These are phyloP conservation scores for Barbus barbus DNA, from an alignment of 2,113 vertebrate species.

Conservation along the genomic window DNA sequence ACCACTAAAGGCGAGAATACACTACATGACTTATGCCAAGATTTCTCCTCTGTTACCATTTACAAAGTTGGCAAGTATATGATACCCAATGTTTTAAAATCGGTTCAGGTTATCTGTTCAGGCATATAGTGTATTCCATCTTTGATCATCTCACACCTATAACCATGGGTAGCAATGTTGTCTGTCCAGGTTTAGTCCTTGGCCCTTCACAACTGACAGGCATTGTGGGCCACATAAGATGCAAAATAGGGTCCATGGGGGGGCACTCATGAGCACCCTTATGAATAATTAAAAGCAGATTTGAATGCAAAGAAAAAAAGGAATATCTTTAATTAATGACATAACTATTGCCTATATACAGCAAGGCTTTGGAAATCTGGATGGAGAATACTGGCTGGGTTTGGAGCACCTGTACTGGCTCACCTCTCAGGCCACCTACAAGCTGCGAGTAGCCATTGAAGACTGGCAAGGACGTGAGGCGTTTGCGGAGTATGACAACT, in stretches of 20 bases:
- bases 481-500: slow-evolving; percentile 83
- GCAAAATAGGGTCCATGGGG: background rate
- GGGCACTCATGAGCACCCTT: background rate
- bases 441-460: slow-evolving; percentile 81
- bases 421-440: slow-evolving; percentile 78
- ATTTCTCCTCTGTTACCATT: background rate
- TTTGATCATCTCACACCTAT: background rate
- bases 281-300: background rate
- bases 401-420: slow-evolving; percentile 84
- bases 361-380: slow-evolving; percentile 87
- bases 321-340: background rate
- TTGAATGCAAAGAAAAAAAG: background rate
- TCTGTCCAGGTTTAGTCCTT: background rate
- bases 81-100: no score
- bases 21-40: no score
- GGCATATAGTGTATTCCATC: background rate
- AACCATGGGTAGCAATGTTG: background rate
- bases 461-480: slow-evolving; percentile 86
- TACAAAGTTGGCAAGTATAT: background rate
- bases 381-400: slow-evolving; percentile 90
- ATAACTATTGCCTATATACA: slow-evolving; percentile 53
- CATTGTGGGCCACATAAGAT: background rate
- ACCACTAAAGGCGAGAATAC: no score
- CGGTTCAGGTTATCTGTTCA: background rate
- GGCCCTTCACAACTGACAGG: background rate